phyloP scores from a whole-genome alignment of 1,140 invertebrate genomes.

The Apolygus lucorum region DNA sequence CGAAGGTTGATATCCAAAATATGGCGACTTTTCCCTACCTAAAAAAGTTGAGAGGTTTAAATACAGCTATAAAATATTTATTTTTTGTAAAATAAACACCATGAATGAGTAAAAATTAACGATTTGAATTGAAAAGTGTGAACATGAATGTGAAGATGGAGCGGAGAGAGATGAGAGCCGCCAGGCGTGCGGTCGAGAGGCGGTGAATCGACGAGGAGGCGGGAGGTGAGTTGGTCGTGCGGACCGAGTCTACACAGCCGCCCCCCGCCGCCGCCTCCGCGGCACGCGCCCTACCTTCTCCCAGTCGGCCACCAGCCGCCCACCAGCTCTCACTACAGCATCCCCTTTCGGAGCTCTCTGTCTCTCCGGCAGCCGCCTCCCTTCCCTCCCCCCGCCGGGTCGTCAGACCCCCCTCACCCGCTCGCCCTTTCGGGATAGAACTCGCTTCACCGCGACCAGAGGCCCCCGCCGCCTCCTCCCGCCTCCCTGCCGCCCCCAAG shows the following conservation, averaged over 20 bases:
- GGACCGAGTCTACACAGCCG: slow-evolving; percentile 4
- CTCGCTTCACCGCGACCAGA: slow-evolving; percentile 6
- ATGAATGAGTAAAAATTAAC: too few species aligned
- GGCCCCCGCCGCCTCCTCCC: neutral
- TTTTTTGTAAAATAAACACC: too few species aligned
- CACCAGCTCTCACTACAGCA: slow-evolving; percentile 16
- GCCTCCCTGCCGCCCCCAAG: neutral
- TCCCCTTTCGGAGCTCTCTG: neutral
- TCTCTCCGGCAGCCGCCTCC: neutral
- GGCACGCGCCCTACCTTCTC: slow-evolving; percentile 1
- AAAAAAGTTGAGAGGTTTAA: too few species aligned
- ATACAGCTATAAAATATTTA: too few species aligned
- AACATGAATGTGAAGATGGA: too few species aligned
- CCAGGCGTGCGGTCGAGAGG: too few species aligned
- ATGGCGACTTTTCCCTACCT: too few species aligned
- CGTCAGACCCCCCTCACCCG: neutral
- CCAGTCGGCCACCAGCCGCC: neutral
- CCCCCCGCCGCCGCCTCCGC: neutral
- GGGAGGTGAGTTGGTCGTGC: neutral
- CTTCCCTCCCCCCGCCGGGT: neutral
- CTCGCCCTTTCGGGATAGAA: neutral
- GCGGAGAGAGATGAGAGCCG: too few species aligned
- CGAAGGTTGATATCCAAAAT: too few species aligned
- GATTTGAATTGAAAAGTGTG: too few species aligned
- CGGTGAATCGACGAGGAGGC: too few species aligned